Evolutionary conservation across 2,888 invertebrate genomes (phyloP).

Genomic region (Keiferia lycopersicella): DNA sequence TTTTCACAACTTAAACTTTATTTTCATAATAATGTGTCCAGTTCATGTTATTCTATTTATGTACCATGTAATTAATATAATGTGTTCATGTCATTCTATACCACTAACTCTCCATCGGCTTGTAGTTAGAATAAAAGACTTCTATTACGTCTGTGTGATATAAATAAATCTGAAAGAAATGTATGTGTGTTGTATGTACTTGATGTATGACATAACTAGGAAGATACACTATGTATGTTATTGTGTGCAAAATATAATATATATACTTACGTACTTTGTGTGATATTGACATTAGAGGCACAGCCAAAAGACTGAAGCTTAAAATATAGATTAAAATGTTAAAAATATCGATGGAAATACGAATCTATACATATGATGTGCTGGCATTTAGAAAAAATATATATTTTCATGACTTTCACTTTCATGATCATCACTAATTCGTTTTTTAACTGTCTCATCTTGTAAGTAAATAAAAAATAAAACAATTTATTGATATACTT

Average conservation of each 20-base stretch:
- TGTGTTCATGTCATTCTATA: not conserved
- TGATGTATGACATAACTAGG: conserved; percentile 7
- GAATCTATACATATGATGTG: not conserved
- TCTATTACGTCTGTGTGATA: conserved; percentile 34
- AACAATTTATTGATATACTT: no score
- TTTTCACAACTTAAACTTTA: not conserved
- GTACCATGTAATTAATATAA: no score
- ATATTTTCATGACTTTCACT: no score
- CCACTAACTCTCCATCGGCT: not conserved
- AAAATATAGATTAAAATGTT: conserved; percentile 38
- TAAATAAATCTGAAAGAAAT: conserved; percentile 7
- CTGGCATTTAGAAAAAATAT: not conserved
- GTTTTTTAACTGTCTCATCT: no score
- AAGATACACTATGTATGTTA: conserved; percentile 6
- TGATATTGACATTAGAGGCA: conserved; percentile 37
- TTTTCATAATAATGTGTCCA: not conserved
- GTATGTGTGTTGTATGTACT: conserved; percentile 3
- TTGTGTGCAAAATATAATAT: not conserved
- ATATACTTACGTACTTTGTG: conserved; percentile 14
- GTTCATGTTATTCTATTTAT: no score
- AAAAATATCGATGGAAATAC: conserved; percentile 24
- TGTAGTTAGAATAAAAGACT: conserved; percentile 13
- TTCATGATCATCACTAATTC: no score
- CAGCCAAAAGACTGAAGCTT: conserved; percentile 64
- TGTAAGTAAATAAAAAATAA: no score